These are phyloP conservation scores for Acronicta aceris DNA, from an alignment of 2,888 invertebrate species.

Conservation along the genomic window DNA sequence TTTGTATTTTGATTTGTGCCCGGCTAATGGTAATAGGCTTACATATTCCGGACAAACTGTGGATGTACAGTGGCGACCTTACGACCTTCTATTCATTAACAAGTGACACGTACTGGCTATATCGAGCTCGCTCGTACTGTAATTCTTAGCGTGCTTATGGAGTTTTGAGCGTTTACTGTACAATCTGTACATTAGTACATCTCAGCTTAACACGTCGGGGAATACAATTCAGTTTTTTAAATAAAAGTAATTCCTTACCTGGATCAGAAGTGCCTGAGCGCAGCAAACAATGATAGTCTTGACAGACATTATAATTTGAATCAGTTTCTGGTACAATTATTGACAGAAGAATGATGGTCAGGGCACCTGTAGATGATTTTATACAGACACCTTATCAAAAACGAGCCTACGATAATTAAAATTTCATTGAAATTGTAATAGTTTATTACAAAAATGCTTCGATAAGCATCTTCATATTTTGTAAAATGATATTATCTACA, in stretches of 20 bases:
- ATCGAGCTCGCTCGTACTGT: too few relatives aligned
- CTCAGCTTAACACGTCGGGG: too few relatives aligned
- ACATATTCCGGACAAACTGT: too few relatives aligned
- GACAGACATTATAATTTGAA: constrained; percentile 28
- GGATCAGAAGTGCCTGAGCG: constrained; percentile 36
- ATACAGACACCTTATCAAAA: constrained; percentile 11
- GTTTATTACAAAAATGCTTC: background rate
- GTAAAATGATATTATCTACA: background rate
- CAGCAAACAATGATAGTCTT: constrained; percentile 42
- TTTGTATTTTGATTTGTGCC: too few relatives aligned
- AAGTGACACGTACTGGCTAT: too few relatives aligned
- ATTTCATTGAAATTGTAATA: constrained; percentile 3
- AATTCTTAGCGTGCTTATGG: too few relatives aligned
- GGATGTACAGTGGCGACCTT: too few relatives aligned
- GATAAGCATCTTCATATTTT: constrained; percentile 19
- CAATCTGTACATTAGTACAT: too few relatives aligned
- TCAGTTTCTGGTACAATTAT: constrained; percentile 11
- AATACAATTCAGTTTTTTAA: too few relatives aligned
- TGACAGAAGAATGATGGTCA: constrained; percentile 26
- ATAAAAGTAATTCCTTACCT: constrained; percentile 26
- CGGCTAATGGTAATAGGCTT: too few relatives aligned
- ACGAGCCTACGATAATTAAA: constrained; percentile 3
- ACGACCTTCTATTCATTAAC: too few relatives aligned
- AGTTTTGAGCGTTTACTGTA: too few relatives aligned
- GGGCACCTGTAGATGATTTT: background rate